These are phyloP conservation scores for Lutraria lutraria DNA, from an alignment of 2,888 invertebrate species.

Conservation along the genomic window DNA sequence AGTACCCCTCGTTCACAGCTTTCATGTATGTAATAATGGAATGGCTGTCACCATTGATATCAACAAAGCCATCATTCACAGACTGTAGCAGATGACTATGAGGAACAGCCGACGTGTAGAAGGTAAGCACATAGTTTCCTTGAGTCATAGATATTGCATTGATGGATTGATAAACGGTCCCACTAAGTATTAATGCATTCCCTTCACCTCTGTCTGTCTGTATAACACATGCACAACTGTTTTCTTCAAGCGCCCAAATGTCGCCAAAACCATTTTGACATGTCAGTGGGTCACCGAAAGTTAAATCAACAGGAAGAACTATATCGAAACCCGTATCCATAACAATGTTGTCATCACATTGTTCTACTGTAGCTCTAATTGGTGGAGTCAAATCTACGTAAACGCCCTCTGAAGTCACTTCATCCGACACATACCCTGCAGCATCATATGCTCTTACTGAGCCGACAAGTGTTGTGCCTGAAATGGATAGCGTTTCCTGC, in stretches of 20 bases:
- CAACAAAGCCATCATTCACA: constrained; percentile 41
- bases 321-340: constrained; percentile 20
- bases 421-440: constrained; percentile 48
- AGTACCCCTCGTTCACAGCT: constrained; percentile 16
- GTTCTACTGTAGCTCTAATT: constrained; percentile 24
- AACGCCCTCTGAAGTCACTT: constrained; percentile 55
- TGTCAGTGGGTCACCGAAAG: not conserved
- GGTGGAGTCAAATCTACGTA: constrained; percentile 56
- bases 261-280: not conserved
- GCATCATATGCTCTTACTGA: constrained; percentile 52
- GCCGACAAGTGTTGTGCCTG: constrained; percentile 36
- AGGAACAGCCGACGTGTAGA: constrained; percentile 53
- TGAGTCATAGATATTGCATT: not conserved
- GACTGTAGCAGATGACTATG: constrained; percentile 37
- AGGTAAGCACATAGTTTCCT: constrained; percentile 27
- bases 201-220: not conserved
- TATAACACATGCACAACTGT: not conserved
- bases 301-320: not conserved
- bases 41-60: constrained; percentile 41
- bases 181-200: constrained; percentile 4
- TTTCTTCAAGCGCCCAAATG: not conserved
- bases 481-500: not conserved
- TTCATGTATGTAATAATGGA: constrained; percentile 53
- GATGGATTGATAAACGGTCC: not conserved
- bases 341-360: constrained; percentile 42